Conservation (phyloP, 92 coral and sea anemone genomes). For the Virgularia gustaviana region DNA sequence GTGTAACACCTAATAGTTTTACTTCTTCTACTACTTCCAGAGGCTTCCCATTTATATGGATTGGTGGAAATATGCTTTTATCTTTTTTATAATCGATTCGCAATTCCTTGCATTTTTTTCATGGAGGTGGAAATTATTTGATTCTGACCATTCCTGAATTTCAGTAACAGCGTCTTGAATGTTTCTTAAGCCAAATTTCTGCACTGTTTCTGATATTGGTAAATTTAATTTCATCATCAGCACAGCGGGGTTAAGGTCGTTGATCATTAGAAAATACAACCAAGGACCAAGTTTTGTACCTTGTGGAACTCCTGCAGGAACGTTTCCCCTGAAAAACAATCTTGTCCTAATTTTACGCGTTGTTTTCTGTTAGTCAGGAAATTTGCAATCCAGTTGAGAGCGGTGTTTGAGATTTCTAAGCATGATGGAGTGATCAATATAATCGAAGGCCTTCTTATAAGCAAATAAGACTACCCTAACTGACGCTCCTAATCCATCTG, state of each 20-base stretch:
- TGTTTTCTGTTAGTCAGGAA: background rate
- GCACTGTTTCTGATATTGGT: constrained; percentile 3
- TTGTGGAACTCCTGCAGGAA: background rate
- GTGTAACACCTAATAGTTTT: constrained; percentile 3
- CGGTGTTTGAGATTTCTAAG: background rate
- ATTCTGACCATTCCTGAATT: background rate
- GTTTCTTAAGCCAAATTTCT: background rate
- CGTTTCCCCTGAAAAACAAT: background rate
- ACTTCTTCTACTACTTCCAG: constrained; percentile 12
- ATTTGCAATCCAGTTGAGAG: background rate
- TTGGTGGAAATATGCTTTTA: background rate
- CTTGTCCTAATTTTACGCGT: background rate
- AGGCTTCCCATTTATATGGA: too few species aligned
- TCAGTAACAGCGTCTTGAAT: background rate
- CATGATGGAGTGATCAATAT: background rate
- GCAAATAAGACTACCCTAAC: background rate
- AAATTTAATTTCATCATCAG: background rate
- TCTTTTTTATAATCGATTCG: background rate
- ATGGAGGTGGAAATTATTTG: background rate
- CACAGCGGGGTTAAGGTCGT: background rate
- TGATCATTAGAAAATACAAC: background rate
- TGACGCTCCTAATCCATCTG: background rate
- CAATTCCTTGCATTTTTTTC: constrained; percentile 12
- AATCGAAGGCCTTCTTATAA: background rate
- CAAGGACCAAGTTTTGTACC: background rate